These are phyloP conservation scores for Euclidia mi DNA, from an alignment of 2,888 invertebrate species.

Conservation along the genomic window DNA sequence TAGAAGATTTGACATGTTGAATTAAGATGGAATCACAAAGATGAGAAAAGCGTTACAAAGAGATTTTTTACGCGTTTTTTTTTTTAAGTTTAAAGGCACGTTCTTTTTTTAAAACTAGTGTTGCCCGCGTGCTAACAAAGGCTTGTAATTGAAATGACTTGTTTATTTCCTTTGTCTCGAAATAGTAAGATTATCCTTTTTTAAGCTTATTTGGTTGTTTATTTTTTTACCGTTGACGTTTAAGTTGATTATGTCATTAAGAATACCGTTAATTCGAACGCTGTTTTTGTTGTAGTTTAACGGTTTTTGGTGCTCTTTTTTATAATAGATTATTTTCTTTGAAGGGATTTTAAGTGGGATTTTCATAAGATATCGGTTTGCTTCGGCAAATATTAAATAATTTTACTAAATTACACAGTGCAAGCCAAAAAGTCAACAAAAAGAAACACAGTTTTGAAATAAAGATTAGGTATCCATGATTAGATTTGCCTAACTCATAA, in stretches of 20 bases:
- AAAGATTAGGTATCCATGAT: too few species aligned
- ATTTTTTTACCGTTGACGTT: slow-evolving; percentile 37
- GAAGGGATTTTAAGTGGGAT: too few species aligned
- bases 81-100: not conserved
- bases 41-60: not conserved
- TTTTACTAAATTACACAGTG: too few species aligned
- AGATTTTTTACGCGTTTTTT: not conserved
- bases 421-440: too few species aligned
- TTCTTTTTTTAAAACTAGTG: slow-evolving; percentile 10
- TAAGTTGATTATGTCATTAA: slow-evolving; percentile 29
- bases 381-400: too few species aligned
- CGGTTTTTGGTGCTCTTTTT: slow-evolving; percentile 18
- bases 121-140: slow-evolving; percentile 27
- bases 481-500: too few species aligned
- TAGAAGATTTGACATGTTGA: slow-evolving; percentile 22
- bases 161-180: slow-evolving; percentile 51
- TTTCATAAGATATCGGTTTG: too few species aligned
- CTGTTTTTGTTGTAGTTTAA: slow-evolving; percentile 17
- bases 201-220: slow-evolving; percentile 34
- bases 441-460: too few species aligned
- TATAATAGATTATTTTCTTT: slow-evolving; percentile 6
- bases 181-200: slow-evolving; percentile 39
- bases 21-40: slow-evolving; percentile 19
- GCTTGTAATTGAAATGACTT: slow-evolving; percentile 37
- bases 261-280: slow-evolving; percentile 34